Evolutionary conservation across 2,888 invertebrate genomes (phyloP).

Genomic region (Drosophila tripunctata): DNA sequence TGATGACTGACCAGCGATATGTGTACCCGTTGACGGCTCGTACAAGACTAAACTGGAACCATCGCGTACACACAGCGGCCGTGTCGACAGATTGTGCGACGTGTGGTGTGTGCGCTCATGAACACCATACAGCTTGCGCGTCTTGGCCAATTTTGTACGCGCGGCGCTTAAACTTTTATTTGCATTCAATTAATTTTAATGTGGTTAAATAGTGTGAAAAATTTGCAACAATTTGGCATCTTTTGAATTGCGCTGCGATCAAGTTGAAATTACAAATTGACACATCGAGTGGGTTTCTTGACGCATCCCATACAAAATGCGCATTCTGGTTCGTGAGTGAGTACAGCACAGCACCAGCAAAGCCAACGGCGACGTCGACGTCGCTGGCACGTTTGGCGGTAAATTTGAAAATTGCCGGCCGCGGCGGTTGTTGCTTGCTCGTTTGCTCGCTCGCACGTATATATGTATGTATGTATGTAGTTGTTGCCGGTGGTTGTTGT

Average conservation of each 20-base stretch:
- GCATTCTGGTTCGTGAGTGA: slow-evolving; percentile 82
- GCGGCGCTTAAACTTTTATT: slow-evolving; percentile 53
- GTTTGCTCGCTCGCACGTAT: slow-evolving; percentile 34
- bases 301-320: slow-evolving; percentile 85
- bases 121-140: slow-evolving; percentile 58
- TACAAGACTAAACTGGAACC: slow-evolving; percentile 87
- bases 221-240: slow-evolving; percentile 50
- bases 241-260: slow-evolving; percentile 62
- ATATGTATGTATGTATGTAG: slow-evolving; percentile 15
- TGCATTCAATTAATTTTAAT: slow-evolving; percentile 21
- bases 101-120: slow-evolving; percentile 85
- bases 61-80: slow-evolving; percentile 87
- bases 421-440: slow-evolving; percentile 32
- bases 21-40: slow-evolving; percentile 86
- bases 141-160: slow-evolving; percentile 59
- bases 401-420: slow-evolving; percentile 83
- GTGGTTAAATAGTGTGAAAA: slow-evolving; percentile 27
- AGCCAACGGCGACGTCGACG: slow-evolving; percentile 70
- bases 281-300: slow-evolving; percentile 88
- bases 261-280: slow-evolving; percentile 77
- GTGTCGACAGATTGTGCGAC: slow-evolving; percentile 88
- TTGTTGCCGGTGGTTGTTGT: slow-evolving; percentile 44
- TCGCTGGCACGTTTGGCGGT: slow-evolving; percentile 82
- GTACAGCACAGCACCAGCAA: slow-evolving; percentile 72
- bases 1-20: slow-evolving; percentile 82